Conservation (phyloP, 2,113 vertebrate species). For the Cavia porcellus region DNA sequence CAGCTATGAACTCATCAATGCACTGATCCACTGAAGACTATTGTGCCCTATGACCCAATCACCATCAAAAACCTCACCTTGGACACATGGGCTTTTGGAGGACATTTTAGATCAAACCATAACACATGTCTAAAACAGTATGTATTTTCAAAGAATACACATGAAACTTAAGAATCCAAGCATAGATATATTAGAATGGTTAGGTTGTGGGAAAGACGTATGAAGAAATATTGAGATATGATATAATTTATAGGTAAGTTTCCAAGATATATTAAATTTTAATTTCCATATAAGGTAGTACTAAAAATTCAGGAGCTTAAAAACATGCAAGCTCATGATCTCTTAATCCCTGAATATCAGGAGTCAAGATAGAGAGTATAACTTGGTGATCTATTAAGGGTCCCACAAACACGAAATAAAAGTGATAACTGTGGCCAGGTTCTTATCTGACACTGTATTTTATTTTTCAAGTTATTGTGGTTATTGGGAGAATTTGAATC, state of each 20-base stretch:
- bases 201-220: background rate
- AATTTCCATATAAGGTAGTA: background rate
- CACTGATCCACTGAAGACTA: background rate
- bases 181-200: background rate
- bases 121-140: background rate
- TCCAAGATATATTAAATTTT: background rate
- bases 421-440: background rate
- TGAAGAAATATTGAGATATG: background rate
- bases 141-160: conserved; percentile 28
- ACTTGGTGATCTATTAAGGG: background rate
- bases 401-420: conserved; percentile 1
- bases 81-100: background rate
- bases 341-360: background rate
- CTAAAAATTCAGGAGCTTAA: background rate
- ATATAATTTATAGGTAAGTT: background rate
- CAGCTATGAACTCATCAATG: background rate
- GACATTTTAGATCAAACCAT: background rate
- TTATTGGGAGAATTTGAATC: background rate
- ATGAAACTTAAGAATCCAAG: background rate
- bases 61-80: background rate
- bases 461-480: background rate
- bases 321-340: background rate
- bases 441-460: background rate
- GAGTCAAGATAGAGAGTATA: background rate
- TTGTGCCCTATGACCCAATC: background rate